phyloP scores from a whole-genome alignment of 2,888 invertebrate genomes.

The Pseudolycoriella hygida region DNA sequence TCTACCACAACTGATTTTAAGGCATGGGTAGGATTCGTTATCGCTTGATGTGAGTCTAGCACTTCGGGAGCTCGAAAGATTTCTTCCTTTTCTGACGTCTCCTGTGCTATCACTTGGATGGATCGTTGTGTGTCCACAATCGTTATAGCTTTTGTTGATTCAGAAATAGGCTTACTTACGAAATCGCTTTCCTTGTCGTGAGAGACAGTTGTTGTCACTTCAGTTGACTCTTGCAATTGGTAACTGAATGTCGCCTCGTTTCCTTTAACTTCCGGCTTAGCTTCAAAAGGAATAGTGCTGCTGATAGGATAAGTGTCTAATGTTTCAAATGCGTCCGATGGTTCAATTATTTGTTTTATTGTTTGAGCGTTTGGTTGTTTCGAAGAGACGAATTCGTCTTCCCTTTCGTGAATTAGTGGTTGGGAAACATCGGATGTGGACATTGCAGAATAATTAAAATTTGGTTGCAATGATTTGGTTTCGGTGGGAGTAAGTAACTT shows the following conservation, averaged over 20 bases:
- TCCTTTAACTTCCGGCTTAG: conserved; percentile 34
- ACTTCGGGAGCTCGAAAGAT: conserved; percentile 3
- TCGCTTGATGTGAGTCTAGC: conserved; percentile 12
- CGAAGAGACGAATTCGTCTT: conserved; percentile 35
- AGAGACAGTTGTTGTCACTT: conserved; percentile 37
- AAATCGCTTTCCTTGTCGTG: conserved; percentile 3
- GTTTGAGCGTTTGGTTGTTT: conserved; percentile 32
- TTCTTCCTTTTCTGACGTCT: neutral
- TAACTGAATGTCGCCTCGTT: conserved; percentile 35
- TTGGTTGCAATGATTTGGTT: conserved; percentile 29
- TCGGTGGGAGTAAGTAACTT: conserved; percentile 30
- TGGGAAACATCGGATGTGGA: conserved; percentile 39
- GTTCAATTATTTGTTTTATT: conserved; percentile 39
- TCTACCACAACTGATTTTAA: conserved; percentile 34
- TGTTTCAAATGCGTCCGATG: conserved; percentile 40
- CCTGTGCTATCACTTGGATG: neutral
- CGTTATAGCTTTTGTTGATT: conserved; percentile 18
- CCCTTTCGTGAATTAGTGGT: conserved; percentile 47
- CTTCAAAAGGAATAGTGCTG: conserved; percentile 31
- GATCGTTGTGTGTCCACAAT: neutral
- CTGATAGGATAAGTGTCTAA: conserved; percentile 41
- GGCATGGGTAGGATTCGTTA: conserved; percentile 22
- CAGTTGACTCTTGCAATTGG: conserved; percentile 30
- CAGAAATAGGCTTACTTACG: conserved; percentile 25
- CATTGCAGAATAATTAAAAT: conserved; percentile 33